phyloP scores from a whole-genome alignment of 1,140 invertebrate species.

The Metaphire vulgaris region DNA sequence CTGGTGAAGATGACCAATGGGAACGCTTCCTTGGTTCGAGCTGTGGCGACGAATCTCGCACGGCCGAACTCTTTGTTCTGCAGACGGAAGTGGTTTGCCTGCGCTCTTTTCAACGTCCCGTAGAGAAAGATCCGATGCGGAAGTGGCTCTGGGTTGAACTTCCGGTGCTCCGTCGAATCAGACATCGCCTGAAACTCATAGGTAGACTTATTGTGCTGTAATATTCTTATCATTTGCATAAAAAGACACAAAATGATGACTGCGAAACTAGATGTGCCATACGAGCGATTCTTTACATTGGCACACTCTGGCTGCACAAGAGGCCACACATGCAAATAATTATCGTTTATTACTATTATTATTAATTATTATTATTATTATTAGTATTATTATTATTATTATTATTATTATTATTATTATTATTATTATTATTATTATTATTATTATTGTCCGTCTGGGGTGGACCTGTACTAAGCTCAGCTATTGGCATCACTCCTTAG shows the following conservation, averaged over 20 bases:
- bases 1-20: conserved; percentile 68
- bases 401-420: too few species aligned
- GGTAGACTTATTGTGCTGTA: too few species aligned
- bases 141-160: neutral
- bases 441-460: too few species aligned
- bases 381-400: too few species aligned
- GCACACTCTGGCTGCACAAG: neutral
- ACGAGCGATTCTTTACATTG: neutral
- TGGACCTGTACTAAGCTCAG: too few species aligned
- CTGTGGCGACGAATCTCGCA: conserved; percentile 64
- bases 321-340: neutral
- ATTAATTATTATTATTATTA: too few species aligned
- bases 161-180: neutral
- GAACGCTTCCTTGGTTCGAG: conserved; percentile 63
- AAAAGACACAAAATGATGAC: neutral
- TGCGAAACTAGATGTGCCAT: neutral
- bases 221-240: neutral
- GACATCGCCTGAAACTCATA: too few species aligned
- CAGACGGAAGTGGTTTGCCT: conserved; percentile 74
- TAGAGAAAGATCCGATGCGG: conserved; percentile 88
- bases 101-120: conserved; percentile 75
- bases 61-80: conserved; percentile 59
- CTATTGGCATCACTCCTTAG: too few species aligned
- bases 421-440: too few species aligned
- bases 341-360: too few species aligned